Percentiles rank a stretch among this genome's conserved stretches.
phyloP scores from a whole-genome alignment of 2,797 vertebrate genomes.

The Premnoplex brunnescens region DNA sequence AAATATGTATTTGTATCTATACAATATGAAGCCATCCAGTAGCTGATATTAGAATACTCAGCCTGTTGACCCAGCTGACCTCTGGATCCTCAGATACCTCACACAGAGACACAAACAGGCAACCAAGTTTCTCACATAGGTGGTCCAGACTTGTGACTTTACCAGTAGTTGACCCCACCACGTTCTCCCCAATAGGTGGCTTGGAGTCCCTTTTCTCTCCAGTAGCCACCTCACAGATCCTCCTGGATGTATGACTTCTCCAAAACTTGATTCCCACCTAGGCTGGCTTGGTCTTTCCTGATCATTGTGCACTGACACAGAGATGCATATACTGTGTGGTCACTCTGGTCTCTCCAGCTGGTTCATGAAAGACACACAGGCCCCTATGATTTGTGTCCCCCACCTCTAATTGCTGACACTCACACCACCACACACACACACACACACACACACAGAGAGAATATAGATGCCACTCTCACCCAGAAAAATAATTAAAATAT shows the following conservation, averaged over 20 bases:
- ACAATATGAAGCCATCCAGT: not conserved
- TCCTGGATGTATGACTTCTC: not conserved
- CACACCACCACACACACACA: not conserved
- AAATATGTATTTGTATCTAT: not conserved
- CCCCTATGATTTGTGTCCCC: not conserved
- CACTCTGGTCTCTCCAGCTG: not conserved
- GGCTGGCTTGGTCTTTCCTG: not conserved
- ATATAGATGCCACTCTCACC: not conserved
- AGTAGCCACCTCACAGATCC: not conserved
- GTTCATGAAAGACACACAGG: not conserved
- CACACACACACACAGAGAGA: rapidly evolving
- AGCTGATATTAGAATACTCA: not conserved
- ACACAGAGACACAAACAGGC: not conserved
- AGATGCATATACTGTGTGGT: too few species aligned
- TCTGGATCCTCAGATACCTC: not conserved
- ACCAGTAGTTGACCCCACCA: not conserved
- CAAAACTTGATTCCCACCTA: not conserved
- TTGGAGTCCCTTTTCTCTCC: not conserved
- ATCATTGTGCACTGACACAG: not conserved
- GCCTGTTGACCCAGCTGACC: not conserved
- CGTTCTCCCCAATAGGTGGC: not conserved
- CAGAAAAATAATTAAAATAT: not conserved
- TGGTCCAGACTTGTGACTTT: not conserved
- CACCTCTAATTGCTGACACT: not conserved
- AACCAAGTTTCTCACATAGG: not conserved